Conservation (phyloP, 53 echinoderm and acorn worm genomes). For the Astropecten irregularis region DNA sequence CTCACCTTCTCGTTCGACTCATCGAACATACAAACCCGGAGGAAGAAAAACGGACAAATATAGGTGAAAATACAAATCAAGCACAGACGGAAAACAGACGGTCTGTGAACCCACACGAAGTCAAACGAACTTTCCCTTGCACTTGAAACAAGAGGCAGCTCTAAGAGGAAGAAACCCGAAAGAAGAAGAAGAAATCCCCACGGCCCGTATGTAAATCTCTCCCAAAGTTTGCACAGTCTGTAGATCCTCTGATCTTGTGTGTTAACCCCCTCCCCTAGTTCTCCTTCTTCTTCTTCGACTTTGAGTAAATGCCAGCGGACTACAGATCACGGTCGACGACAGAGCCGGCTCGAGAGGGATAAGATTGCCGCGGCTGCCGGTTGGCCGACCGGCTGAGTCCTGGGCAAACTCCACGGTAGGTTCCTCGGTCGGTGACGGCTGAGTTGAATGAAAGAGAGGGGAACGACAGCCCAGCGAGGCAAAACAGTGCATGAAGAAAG, state of each 20-base stretch:
- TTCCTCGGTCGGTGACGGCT: not conserved
- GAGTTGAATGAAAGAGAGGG: not conserved
- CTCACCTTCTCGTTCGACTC: no score
- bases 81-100: no score
- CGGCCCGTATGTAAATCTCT: not conserved
- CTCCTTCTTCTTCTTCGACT: no score
- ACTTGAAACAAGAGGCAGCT: not conserved
- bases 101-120: conserved; percentile 18
- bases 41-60: no score
- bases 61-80: no score
- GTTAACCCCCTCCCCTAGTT: no score
- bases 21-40: no score
- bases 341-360: not conserved
- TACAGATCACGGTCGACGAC: conserved; percentile 36
- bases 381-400: conserved; percentile 31
- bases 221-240: conserved; percentile 26
- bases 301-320: conserved; percentile 4
- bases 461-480: no score
- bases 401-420: conserved; percentile 24
- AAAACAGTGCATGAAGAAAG: no score
- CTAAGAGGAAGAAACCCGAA: not conserved
- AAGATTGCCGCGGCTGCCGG: conserved; percentile 20
- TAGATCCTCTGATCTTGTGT: not conserved
- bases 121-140: not conserved
- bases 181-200: not conserved